phyloP scores from a whole-genome alignment of 1,140 invertebrate genomes.

The Camponotus pennsylvanicus region DNA sequence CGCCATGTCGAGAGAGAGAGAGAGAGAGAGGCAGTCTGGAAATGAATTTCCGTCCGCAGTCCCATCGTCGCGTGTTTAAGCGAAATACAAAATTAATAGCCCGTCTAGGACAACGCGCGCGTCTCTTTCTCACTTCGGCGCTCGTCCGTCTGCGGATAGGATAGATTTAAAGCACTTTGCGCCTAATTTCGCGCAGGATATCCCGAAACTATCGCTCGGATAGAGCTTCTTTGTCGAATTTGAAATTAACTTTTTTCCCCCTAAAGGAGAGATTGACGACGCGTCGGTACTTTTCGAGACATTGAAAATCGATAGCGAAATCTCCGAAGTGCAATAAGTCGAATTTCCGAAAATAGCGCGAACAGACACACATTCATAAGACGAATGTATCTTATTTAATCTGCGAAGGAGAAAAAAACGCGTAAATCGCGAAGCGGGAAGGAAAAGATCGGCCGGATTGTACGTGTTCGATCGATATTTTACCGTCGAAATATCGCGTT shows the following conservation, averaged over 20 bases:
- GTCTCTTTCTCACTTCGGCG: background rate
- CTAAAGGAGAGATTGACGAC: background rate
- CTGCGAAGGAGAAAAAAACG: background rate
- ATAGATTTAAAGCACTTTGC: constrained; percentile 32
- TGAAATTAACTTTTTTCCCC: background rate
- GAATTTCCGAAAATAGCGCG: background rate
- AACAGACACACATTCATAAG: constrained; percentile 13
- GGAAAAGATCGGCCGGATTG: background rate
- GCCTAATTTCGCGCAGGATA: background rate
- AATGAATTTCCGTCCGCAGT: constrained; percentile 75
- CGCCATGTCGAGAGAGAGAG: constrained; percentile 20
- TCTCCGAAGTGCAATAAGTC: constrained; percentile 18
- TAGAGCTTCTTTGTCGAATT: background rate
- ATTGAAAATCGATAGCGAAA: background rate
- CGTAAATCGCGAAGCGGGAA: background rate
- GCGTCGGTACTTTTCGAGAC: background rate
- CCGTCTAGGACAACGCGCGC: constrained; percentile 46
- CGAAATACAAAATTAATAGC: constrained; percentile 77
- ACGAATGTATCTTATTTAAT: constrained; percentile 2
- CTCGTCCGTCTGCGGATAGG: background rate
- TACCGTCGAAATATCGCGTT: constrained; percentile 20
- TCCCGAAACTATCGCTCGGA: background rate
- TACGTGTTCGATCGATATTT: background rate
- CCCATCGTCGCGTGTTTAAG: constrained; percentile 73
- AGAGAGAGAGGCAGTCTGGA: constrained; percentile 46